Evolutionary conservation across 1,140 invertebrate genomes (phyloP).

Genomic region (Drosophila parvula): DNA sequence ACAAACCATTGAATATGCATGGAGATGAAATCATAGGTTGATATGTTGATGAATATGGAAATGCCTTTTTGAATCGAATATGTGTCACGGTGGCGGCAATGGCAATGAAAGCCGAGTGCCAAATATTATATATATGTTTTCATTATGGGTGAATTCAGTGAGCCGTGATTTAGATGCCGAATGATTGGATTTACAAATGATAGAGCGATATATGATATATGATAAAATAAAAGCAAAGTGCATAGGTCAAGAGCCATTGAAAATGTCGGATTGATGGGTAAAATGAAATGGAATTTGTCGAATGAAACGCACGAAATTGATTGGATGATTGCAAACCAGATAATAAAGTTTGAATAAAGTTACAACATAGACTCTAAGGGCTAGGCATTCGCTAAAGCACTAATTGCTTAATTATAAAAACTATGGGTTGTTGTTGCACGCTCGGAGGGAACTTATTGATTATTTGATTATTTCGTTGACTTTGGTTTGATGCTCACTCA

Average conservation of each 20-base stretch:
- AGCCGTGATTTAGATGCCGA: conserved; percentile 55
- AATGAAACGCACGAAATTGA: conserved; percentile 39
- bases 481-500: conserved; percentile 89
- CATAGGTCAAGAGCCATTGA: conserved; percentile 15
- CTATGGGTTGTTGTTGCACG: conserved; percentile 55
- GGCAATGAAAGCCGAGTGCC: conserved; percentile 30
- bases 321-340: conserved; percentile 43
- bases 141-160: conserved; percentile 44
- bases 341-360: conserved; percentile 49
- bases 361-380: conserved; percentile 35
- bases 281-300: conserved; percentile 38
- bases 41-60: conserved; percentile 42
- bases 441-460: conserved; percentile 4
- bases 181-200: conserved; percentile 67
- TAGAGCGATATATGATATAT: conserved; percentile 30
- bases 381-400: conserved; percentile 68
- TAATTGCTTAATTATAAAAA: conserved; percentile 47
- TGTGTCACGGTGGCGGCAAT: conserved; percentile 34
- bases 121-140: conserved; percentile 32
- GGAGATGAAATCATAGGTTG: conserved; percentile 39
- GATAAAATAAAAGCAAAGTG: conserved; percentile 45
- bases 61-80: conserved; percentile 39
- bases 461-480: not conserved
- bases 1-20: conserved; percentile 43
- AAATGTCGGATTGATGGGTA: conserved; percentile 26